Base-by-base conservation (phyloP, 2,888 invertebrate species). In the Blera fallax region DNA sequence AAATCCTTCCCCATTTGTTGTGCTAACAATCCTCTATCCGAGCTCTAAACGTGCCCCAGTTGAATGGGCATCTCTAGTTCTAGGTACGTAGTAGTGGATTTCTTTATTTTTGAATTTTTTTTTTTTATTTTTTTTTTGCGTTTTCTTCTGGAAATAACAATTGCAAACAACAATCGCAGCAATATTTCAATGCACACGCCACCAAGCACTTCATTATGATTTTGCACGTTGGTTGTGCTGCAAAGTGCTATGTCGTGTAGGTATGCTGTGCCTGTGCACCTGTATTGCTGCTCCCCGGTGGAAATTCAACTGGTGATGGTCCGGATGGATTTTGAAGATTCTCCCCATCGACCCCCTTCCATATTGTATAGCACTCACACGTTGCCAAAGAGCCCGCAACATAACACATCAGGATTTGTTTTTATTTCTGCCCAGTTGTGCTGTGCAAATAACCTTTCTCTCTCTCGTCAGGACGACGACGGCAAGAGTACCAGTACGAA, bases 271-370 rank as follows among this genome's bases (percentile, higher is more conserved):
- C 40, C 8, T 73, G 24, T 56, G 52, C 69, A 64, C 62, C 70
- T 79, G 56, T 56, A 40, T 67, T 64, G 64, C 5, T 64, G 54
- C 52, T 72, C 65, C 76, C 40, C 76, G 67, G 81, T 85, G 80
- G 54, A 81, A 85, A 81, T 72, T 85, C 85, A 85, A 85, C 85
- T 85, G 72, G 65, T 85, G 85, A 85, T 70, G 72, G 76, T 65
- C 80, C 85, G 85, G 76, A 76, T 85, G 81, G 76, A 85, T 80
- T 52, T 32, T 65, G 29, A 72, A 74, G 84, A 70, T 52, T 50
- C 65, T 14, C 69, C 60, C 24, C 34, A 69, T 65, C 73, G 18
- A 52, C 64, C 52, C 45, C 60, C 43, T 18, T 29, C 27, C 72
- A 78, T n/a, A n/a, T n/a, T n/a, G n/a, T 3, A 29, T 18, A 32